Evolutionary conservation across 1,140 invertebrate species (phyloP).

Genomic region (Lysiphlebus fabarum): DNA sequence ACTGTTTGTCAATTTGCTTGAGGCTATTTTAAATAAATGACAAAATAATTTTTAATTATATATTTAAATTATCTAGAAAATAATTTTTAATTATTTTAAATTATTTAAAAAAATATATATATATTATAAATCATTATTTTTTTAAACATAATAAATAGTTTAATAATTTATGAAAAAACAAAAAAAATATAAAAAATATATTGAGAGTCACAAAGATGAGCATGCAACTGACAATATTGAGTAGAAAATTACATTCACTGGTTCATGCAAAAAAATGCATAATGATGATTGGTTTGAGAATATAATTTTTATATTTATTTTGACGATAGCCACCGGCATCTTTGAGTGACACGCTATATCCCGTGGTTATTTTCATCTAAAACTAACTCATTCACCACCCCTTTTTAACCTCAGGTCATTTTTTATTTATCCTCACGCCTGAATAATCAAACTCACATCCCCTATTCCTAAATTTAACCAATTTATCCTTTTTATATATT

Average conservation of each 20-base stretch:
- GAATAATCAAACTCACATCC: not conserved
- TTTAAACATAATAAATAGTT: no score
- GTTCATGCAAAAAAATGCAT: not conserved
- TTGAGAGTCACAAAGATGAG: slow-evolving; percentile 3
- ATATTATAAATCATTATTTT: no score
- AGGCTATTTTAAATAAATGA: no score
- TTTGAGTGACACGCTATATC: slow-evolving; percentile 23
- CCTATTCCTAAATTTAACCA: no score
- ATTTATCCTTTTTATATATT: no score
- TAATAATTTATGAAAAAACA: not conserved
- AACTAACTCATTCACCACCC: slow-evolving; percentile 5
- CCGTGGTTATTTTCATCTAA: slow-evolving; percentile 2
- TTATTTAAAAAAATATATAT: no score
- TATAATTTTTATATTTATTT: not conserved
- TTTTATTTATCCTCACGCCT: slow-evolving; percentile 12
- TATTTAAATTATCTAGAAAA: no score
- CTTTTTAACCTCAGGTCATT: slow-evolving; percentile 15
- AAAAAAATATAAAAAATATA: slow-evolving; percentile 1
- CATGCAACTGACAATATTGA: slow-evolving; percentile 21
- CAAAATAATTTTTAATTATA: no score
- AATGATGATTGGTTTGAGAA: slow-evolving; percentile 23
- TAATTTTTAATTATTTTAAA: no score
- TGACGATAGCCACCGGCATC: slow-evolving; percentile 13
- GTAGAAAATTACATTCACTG: slow-evolving; percentile 17
- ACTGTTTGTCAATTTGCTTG: no score